phyloP scores from a whole-genome alignment of 2,888 invertebrate genomes.

The Drosophila leonis region DNA sequence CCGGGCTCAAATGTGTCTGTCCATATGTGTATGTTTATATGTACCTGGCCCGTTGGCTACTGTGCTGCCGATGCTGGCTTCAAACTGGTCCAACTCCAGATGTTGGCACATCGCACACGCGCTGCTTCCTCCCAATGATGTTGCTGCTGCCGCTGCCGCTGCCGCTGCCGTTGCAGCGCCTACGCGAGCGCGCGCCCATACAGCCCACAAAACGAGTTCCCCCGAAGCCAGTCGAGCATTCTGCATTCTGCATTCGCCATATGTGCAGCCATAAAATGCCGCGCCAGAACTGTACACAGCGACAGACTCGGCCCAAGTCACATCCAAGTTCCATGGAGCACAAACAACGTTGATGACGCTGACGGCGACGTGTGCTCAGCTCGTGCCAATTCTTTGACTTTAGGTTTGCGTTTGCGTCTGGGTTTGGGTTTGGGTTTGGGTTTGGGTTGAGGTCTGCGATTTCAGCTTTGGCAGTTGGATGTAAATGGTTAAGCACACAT shows the following conservation, averaged over 20 bases:
- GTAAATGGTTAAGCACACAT: conserved; percentile 44
- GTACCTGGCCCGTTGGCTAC: conserved; percentile 65
- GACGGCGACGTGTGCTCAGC: conserved; percentile 75
- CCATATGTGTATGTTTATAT: conserved; percentile 27
- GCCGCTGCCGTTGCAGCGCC: conserved; percentile 54
- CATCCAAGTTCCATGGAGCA: conserved; percentile 42
- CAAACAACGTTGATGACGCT: conserved; percentile 14
- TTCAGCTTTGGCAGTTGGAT: conserved; percentile 50
- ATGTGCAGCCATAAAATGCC: conserved; percentile 71
- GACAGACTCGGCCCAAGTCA: conserved; percentile 39
- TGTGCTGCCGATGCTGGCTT: conserved; percentile 52
- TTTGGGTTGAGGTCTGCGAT: too few relatives aligned
- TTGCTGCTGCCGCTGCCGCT: neutral
- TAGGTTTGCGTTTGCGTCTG: conserved; percentile 11
- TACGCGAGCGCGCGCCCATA: conserved; percentile 72
- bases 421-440: conserved; percentile 19
- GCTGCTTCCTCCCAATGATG: conserved; percentile 41
- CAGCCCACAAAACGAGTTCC: conserved; percentile 77
- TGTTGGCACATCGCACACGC: conserved; percentile 77
- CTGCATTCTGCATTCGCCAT: conserved; percentile 60
- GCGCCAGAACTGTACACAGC: conserved; percentile 70
- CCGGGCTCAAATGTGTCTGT: conserved; percentile 49
- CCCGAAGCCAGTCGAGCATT: conserved; percentile 50
- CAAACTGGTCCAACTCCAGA: conserved; percentile 77
- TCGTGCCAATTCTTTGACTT: conserved; percentile 73